These are phyloP conservation scores for Microcebus tavaratra DNA, from an alignment of 2,113 vertebrate species.

Conservation along the genomic window DNA sequence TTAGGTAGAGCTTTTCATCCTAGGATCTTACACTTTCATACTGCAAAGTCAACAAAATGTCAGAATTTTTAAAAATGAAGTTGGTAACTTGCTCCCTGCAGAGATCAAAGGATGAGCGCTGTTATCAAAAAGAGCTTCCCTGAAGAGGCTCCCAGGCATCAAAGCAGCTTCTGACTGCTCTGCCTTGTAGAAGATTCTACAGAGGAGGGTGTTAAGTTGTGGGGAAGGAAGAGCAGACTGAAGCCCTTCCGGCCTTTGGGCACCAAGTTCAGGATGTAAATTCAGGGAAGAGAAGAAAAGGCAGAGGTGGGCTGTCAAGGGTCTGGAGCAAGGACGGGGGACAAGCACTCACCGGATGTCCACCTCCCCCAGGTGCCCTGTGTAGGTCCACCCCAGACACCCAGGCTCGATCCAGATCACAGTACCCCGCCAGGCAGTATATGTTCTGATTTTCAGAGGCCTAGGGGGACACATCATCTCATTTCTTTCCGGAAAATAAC, in stretches of 20 bases:
- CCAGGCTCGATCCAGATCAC: neutral
- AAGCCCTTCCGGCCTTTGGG: neutral
- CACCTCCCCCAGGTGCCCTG: neutral
- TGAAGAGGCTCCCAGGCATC: neutral
- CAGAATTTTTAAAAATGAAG: slow-evolving; percentile 4
- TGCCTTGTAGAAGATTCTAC: neutral
- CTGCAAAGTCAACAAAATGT: slow-evolving; percentile 8
- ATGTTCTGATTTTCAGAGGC: neutral
- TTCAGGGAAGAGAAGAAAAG: neutral
- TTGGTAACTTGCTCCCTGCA: neutral
- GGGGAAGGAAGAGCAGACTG: neutral
- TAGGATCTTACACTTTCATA: neutral
- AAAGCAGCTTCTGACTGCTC: neutral
- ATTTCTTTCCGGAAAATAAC: slow-evolving; percentile 1
- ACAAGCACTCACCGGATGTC: neutral
- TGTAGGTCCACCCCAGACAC: accelerated
- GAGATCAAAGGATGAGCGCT: slow-evolving; percentile 36
- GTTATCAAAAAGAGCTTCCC: neutral
- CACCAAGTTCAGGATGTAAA: neutral
- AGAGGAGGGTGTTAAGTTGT: neutral
- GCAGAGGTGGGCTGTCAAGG: neutral
- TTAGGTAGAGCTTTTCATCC: slow-evolving; percentile 17
- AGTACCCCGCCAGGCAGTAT: neutral
- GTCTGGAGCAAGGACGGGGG: neutral
- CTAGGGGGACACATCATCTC: neutral